Base-by-base conservation (phyloP, 53 echinoderm and acorn worm genomes). In the Paracentrotus lividus region DNA sequence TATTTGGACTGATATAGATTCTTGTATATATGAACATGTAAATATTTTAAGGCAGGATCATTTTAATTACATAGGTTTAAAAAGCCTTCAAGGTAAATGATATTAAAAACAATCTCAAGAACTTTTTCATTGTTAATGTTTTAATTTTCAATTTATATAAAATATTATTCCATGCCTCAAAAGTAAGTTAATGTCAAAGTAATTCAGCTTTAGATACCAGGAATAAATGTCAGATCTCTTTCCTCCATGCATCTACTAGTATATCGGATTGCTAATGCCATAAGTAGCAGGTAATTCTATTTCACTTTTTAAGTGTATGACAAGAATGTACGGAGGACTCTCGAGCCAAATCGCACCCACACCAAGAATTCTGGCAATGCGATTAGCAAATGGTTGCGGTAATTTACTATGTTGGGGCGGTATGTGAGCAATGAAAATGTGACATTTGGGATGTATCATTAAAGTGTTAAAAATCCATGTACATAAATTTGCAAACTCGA, bases 301-400 rank as follows among this genome's bases (percentile, higher is more conserved):
- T 8, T 6, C 44, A 12, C 47, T 49, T 81, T 26, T 1, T 10
- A 81, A 81, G 2, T 81, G 81, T 26, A 45, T 47, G 47, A 45
- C 81, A 81, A 81, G 81, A 81, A 81, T 81, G 81, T 26, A n/a
- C 44, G 27, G 0, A 12, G 12, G 81, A 20, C 42, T 76, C 18
- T 32, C 5, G 77, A 42, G 77, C 77, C 21, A 49, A 81, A 45
- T 81, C 81, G 45, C 45, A 81, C 81, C 44, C 81, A n/a, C 81
- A 81, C 2, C n/a, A 45, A 47, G 81, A 81, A 81, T 86, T 86
- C 54, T 47, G 47, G 53, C 31, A 86, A 86, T 86, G 86, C 56
- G 56, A 86, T 86, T 54, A 86, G 6, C 53, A 86, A 53, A 86
- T 3, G 86, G 55, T 86, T 53, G 54, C 33, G 1, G 56, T 38